These are phyloP conservation scores for Orycteropus afer DNA, from an alignment of 2,113 vertebrate species.

Conservation along the genomic window DNA sequence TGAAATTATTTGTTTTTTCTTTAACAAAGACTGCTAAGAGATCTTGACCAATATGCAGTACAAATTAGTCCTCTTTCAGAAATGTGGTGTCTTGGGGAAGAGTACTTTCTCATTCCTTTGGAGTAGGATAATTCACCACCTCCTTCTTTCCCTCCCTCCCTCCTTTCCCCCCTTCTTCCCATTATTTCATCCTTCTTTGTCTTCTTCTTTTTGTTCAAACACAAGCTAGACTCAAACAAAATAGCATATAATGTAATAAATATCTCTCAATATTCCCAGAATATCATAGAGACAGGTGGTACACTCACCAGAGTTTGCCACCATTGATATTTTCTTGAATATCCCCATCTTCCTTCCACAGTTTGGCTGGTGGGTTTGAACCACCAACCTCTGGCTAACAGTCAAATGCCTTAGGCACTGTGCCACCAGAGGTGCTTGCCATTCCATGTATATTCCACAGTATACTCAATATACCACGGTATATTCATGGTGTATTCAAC, in stretches of 20 bases:
- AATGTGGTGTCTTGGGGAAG: not conserved
- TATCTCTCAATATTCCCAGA: not conserved
- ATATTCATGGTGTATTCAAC: not conserved
- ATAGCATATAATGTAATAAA: not conserved
- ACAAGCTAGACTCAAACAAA: not conserved
- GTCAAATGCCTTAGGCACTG: too few relatives aligned
- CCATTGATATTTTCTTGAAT: not conserved
- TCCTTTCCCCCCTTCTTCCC: too few relatives aligned
- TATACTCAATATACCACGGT: too few relatives aligned
- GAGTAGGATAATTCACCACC: not conserved
- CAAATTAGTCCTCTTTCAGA: not conserved
- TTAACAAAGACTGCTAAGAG: not conserved
- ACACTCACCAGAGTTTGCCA: not conserved
- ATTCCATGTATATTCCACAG: too few relatives aligned
- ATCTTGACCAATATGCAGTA: not conserved
- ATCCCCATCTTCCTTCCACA: too few relatives aligned
- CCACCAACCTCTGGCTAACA: too few relatives aligned
- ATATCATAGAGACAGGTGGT: not conserved
- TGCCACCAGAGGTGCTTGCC: too few relatives aligned
- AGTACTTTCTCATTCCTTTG: not conserved
- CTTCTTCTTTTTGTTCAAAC: not conserved
- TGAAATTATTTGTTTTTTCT: not conserved
- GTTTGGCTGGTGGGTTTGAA: too few relatives aligned
- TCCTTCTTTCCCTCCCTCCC: not conserved
- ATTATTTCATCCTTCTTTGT: not conserved